Base-by-base conservation (phyloP, 2,888 invertebrate genomes). In the Stratiomys singularior region DNA sequence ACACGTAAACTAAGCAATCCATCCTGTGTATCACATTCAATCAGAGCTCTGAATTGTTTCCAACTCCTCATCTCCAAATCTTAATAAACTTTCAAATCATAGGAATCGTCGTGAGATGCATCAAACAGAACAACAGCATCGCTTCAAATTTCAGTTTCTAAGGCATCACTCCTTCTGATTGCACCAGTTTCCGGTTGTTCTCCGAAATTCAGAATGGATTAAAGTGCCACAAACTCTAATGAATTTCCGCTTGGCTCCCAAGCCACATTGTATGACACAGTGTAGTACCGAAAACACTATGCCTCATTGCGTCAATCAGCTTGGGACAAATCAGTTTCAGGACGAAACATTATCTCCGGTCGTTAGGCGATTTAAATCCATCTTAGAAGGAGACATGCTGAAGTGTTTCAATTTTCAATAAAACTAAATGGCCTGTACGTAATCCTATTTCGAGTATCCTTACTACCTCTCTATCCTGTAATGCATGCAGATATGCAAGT, bases 351-450 rank as follows among this genome's bases (percentile, higher is more conserved):
- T 21, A 30, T 56, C 58, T n/a, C 18, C 60, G 21, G 52, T 58
- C 58, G 74, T 74, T 67, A 74, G 79, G 77, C 79, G 74, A 72
- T 79, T 74, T 79, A 77, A 79, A 77, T 77, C 77, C 77, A 76
- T 79, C 77, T 77, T 52, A 71, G 77, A 79, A 66, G 66, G 76
- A 76, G 77, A 77, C 77, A 77, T 67, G 79, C 52, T 79, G 69
- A 76, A 79, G 77, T 77, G 76, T 79, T 74, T 79, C 77, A 79
- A 77, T 77, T 79, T 79, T 79, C 77, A 79, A 79, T 79, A 79
- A 79, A 79, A 79, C 72, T 76, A 79, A 79, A 79, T 79, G 77
- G 77, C 64, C 79, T 69, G 77, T 58, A 77, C 74, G 71, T 77
- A 79, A 79, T 79, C 77, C 79, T 52, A 52, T 76, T 77, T 76